phyloP scores from a whole-genome alignment of 2,113 vertebrate genomes.

The Junco hyemalis region DNA sequence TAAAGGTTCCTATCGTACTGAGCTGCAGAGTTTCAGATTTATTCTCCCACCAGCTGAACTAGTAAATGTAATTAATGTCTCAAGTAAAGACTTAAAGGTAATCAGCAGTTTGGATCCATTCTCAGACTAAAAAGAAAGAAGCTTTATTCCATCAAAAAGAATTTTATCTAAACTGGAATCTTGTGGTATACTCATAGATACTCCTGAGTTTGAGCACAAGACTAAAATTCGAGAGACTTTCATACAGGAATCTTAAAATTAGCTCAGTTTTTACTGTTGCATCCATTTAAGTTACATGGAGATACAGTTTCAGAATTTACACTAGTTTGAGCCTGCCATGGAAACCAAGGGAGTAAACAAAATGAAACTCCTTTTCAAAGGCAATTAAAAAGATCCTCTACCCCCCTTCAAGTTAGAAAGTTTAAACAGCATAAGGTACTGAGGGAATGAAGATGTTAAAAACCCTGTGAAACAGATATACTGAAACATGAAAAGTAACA shows the following conservation, averaged over 20 bases:
- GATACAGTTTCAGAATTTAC: not conserved
- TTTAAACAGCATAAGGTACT: not conserved
- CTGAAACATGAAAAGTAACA: not conserved
- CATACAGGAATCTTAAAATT: fast-evolving
- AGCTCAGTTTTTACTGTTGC: not conserved
- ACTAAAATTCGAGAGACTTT: not conserved
- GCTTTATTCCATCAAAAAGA: not conserved
- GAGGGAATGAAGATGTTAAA: not conserved
- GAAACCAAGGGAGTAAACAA: not conserved
- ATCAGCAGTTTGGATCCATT: not conserved
- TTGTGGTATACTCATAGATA: not conserved
- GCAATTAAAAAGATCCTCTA: not conserved
- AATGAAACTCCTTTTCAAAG: not conserved
- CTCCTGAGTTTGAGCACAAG: not conserved
- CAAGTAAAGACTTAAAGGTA: not conserved
- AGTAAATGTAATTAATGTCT: not conserved
- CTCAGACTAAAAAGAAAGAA: not conserved
- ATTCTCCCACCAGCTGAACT: not conserved
- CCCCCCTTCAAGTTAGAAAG: not conserved
- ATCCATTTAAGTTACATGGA: not conserved
- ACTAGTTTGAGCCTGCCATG: not conserved
- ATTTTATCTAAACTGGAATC: not conserved
- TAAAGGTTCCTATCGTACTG: fast-evolving
- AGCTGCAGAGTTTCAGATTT: not conserved
- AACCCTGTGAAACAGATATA: not conserved